Conservation (phyloP, 2,797 vertebrate species). For the Halcyon leucocephala region DNA sequence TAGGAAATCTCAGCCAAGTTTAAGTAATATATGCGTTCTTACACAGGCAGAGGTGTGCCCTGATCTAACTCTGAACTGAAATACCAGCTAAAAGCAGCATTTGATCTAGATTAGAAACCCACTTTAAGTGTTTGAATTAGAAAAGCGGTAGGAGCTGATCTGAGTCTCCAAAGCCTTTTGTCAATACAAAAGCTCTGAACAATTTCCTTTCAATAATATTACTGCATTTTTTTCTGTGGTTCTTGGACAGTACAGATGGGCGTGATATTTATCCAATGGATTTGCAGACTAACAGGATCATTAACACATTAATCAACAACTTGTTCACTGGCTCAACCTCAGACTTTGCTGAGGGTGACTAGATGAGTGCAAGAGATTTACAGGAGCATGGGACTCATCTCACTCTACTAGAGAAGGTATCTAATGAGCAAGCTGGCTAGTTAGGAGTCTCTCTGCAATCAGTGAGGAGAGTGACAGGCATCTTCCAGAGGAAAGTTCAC, state of each 20-base stretch:
- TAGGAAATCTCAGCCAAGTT: constrained; percentile 35
- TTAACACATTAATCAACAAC: constrained; percentile 1
- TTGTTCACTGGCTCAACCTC: neutral
- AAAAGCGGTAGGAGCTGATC: constrained; percentile 6
- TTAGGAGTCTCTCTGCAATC: neutral
- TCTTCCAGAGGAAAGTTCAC: neutral
- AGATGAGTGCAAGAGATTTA: neutral
- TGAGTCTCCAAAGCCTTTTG: constrained; percentile 15
- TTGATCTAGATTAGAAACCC: constrained; percentile 40
- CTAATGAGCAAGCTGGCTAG: neutral
- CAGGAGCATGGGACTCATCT: neutral
- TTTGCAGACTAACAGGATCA: neutral
- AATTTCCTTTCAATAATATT: constrained; percentile 25
- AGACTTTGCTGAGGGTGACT: neutral
- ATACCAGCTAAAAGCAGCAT: constrained; percentile 15
- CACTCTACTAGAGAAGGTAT: neutral
- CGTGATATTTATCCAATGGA: neutral
- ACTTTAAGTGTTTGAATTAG: constrained; percentile 15
- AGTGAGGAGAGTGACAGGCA: neutral
- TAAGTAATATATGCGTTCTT: constrained; percentile 25
- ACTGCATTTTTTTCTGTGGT: neutral
- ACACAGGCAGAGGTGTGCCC: neutral
- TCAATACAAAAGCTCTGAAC: constrained; percentile 25
- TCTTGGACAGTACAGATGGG: constrained; percentile 11
- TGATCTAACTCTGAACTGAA: constrained; percentile 17